Conservation (phyloP, 2,797 vertebrate genomes). For the Melanotaenia boesemani region DNA sequence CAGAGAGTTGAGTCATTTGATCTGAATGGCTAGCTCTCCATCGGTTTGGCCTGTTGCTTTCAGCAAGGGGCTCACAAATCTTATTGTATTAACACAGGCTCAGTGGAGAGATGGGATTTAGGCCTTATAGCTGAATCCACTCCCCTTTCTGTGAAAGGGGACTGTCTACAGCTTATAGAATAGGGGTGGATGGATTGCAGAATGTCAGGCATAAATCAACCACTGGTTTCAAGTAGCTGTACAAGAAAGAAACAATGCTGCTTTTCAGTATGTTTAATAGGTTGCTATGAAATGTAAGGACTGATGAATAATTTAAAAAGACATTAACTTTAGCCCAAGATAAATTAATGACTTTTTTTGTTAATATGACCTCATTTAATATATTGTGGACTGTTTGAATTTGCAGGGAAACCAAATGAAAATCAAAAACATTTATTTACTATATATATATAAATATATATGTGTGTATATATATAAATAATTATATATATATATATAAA, state of each 20-base stretch:
- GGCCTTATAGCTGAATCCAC: constrained; percentile 43
- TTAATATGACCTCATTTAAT: neutral
- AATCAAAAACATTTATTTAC: neutral
- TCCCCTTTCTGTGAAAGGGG: constrained; percentile 37
- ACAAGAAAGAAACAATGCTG: neutral
- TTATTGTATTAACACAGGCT: constrained; percentile 59
- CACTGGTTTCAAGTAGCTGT: neutral
- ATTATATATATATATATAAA: too few species aligned
- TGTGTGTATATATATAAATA: too few species aligned
- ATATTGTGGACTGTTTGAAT: neutral
- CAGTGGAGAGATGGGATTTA: constrained; percentile 41
- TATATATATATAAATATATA: neutral
- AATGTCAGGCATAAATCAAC: constrained; percentile 8
- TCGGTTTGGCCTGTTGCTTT: constrained; percentile 58
- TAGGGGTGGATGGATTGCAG: neutral
- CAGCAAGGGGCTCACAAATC: constrained; percentile 68
- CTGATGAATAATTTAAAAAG: neutral
- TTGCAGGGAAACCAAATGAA: neutral
- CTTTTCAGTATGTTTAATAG: neutral
- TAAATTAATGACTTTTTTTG: too few species aligned
- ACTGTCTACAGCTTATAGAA: constrained; percentile 23
- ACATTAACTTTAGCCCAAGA: neutral
- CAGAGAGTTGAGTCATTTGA: constrained; percentile 76
- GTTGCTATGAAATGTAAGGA: neutral
- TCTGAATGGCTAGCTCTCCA: constrained; percentile 66